These are phyloP conservation scores for Creontiades dilutus DNA, from an alignment of 2,888 invertebrate genomes.

Conservation along the genomic window DNA sequence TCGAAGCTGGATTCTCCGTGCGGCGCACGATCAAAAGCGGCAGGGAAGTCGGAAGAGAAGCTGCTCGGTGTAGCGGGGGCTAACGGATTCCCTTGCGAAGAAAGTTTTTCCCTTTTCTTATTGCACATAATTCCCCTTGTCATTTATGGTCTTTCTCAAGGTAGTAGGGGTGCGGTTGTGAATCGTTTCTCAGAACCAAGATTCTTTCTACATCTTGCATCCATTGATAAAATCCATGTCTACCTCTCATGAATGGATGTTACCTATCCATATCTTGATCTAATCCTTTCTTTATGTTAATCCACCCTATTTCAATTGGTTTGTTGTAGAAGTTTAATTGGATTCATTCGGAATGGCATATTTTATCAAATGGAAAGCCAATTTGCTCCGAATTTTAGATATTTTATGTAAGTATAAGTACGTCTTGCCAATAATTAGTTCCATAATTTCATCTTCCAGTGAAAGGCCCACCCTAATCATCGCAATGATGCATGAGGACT, in stretches of 20 bases:
- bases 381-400: no score
- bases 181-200: conserved; percentile 20
- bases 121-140: neutral
- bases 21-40: conserved; percentile 13
- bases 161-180: neutral
- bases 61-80: neutral
- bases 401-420: no score
- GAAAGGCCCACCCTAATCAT: no score
- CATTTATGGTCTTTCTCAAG: conserved; percentile 25
- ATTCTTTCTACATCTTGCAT: neutral
- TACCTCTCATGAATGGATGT: neutral
- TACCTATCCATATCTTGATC: neutral
- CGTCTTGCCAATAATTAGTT: no score
- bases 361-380: no score
- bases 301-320: no score
- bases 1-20: neutral
- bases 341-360: no score
- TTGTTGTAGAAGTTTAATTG: no score
- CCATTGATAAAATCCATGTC: neutral
- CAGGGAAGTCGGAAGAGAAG: neutral
- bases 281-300: no score
- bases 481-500: no score
- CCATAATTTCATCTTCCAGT: no score
- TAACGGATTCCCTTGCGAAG: conserved; percentile 7
- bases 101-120: neutral